phyloP scores from a whole-genome alignment of 1,140 invertebrate genomes.

The Adelges cooleyi region DNA sequence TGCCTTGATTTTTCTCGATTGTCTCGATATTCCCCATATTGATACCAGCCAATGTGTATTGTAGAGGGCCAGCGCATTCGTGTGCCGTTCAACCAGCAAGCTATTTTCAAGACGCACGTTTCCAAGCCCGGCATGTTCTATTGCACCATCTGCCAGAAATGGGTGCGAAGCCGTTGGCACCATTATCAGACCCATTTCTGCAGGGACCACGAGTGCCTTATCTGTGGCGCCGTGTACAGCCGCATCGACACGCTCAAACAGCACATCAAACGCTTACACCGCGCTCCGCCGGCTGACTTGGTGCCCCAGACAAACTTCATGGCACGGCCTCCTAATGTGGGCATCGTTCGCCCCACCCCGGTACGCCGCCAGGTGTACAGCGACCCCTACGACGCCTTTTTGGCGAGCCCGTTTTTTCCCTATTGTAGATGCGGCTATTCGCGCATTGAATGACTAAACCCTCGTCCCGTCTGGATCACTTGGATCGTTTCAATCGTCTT shows the following conservation, averaged over 20 bases:
- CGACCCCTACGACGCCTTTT: too few relatives aligned
- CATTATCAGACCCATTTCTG: conserved; percentile 72
- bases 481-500: too few relatives aligned
- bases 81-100: background rate
- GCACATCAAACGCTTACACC: conserved; percentile 33
- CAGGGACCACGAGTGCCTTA: conserved; percentile 64
- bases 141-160: conserved; percentile 68
- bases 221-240: conserved; percentile 72
- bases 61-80: too few relatives aligned
- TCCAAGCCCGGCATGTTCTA: conserved; percentile 31
- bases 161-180: conserved; percentile 76
- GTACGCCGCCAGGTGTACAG: too few relatives aligned
- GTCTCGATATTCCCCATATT: too few relatives aligned
- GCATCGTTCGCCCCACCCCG: background rate
- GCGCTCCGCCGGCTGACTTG: conserved; percentile 6
- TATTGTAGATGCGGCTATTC: too few relatives aligned
- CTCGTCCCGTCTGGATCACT: too few relatives aligned
- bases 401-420: too few relatives aligned
- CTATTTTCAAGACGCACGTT: conserved; percentile 32
- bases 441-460: too few relatives aligned
- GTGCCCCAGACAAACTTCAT: conserved; percentile 8
- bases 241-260: conserved; percentile 53
- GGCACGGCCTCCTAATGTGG: background rate
- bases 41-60: too few relatives aligned
- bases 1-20: too few relatives aligned